phyloP scores from a whole-genome alignment of 2,888 invertebrate species.

The Oscheius sp. region DNA sequence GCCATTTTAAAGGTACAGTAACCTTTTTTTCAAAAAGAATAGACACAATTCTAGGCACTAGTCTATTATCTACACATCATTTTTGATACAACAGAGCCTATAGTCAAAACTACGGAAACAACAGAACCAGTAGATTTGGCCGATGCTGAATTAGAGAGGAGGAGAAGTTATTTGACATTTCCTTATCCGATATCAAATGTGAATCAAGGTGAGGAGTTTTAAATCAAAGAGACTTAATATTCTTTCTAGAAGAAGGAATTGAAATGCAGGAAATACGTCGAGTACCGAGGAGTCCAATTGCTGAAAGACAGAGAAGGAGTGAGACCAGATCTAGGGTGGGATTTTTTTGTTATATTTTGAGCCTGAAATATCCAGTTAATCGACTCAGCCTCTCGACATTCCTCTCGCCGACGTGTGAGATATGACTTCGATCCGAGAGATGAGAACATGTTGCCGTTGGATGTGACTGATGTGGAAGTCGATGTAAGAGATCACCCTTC shows the following conservation, averaged over 20 bases:
- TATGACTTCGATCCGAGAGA: conserved; percentile 10
- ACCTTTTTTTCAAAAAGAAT: background rate
- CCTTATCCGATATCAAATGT: background rate
- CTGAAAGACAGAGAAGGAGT: background rate
- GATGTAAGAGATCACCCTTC: conserved; percentile 1
- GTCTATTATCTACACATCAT: conserved; percentile 64
- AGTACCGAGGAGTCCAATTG: background rate
- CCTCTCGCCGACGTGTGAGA: conserved; percentile 17
- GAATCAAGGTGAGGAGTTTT: background rate
- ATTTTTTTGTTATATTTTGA: background rate
- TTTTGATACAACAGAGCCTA: conserved; percentile 65
- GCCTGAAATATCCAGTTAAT: conserved; percentile 4
- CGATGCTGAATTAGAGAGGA: too few relatives aligned
- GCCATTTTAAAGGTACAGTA: conserved; percentile 79
- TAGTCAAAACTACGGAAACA: conserved; percentile 42
- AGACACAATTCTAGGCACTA: conserved; percentile 31
- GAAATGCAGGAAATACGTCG: conserved; percentile 19
- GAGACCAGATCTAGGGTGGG: conserved; percentile 9
- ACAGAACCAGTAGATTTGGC: background rate
- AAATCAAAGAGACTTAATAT: too few relatives aligned
- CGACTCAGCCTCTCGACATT: conserved; percentile 10
- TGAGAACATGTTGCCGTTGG: conserved; percentile 2
- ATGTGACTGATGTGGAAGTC: conserved; percentile 17
- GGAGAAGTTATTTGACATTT: too few relatives aligned
- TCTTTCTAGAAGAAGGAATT: conserved; percentile 12